Evolutionary conservation across 1,140 invertebrate genomes (phyloP).

Genomic region (Drosophila busckii): DNA sequence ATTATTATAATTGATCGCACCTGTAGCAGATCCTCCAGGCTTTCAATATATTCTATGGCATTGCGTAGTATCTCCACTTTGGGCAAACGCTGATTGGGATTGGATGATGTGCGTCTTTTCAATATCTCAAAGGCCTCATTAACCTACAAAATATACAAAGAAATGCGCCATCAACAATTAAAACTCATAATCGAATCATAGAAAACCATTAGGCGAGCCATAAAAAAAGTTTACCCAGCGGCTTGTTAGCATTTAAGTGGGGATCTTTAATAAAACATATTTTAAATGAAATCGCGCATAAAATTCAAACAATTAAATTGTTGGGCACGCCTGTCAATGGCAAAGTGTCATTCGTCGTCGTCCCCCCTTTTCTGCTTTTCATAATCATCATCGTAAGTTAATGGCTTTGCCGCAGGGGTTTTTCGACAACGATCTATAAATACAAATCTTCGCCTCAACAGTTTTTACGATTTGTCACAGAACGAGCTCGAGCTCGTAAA

Average conservation of each 20-base stretch:
- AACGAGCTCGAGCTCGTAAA: constrained; percentile 52
- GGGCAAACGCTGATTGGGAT: constrained; percentile 95
- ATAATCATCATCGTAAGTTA: constrained; percentile 17
- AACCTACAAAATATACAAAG: constrained; percentile 83
- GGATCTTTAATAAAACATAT: constrained; percentile 76
- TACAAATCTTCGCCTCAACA: constrained; percentile 38
- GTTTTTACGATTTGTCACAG: constrained; percentile 56
- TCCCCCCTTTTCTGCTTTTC: not conserved
- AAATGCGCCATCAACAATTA: constrained; percentile 45
- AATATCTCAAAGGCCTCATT: constrained; percentile 98
- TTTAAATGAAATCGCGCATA: constrained; percentile 73
- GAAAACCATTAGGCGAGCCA: constrained; percentile 62
- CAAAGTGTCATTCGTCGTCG: constrained; percentile 16
- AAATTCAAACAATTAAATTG: constrained; percentile 72
- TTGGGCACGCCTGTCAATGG: constrained; percentile 47
- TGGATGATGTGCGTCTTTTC: constrained; percentile 94
- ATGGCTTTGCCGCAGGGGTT: constrained; percentile 46
- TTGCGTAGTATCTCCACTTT: constrained; percentile 98
- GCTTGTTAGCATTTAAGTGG: constrained; percentile 50
- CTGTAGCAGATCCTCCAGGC: constrained; percentile 91
- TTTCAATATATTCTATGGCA: constrained; percentile 99
- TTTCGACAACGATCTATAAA: constrained; percentile 69
- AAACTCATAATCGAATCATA: constrained; percentile 53
- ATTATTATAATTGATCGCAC: constrained; percentile 54
- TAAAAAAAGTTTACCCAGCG: constrained; percentile 32